Evolutionary conservation across 2,888 invertebrate species (phyloP).

Genomic region (Polia nebulosa): DNA sequence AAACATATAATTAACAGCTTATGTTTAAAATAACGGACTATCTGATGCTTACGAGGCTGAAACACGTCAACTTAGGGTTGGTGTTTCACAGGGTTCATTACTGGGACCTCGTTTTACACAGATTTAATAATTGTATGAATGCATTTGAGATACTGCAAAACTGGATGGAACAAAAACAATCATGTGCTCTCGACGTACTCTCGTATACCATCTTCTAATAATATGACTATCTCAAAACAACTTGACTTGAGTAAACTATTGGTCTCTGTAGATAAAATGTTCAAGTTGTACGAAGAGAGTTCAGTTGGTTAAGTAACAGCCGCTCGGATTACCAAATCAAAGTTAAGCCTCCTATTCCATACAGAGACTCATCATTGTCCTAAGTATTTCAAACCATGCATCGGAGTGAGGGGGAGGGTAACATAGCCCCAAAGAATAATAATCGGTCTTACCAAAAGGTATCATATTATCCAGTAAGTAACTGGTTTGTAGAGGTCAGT

Average conservation of each 20-base stretch:
- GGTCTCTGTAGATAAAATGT: no score
- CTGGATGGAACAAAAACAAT: background rate
- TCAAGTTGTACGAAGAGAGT: background rate
- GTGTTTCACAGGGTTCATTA: background rate
- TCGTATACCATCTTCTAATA: background rate
- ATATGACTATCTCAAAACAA: background rate
- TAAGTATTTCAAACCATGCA: no score
- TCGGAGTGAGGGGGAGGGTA: no score
- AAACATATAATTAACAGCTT: background rate
- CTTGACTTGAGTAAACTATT: background rate
- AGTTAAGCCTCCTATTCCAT: background rate
- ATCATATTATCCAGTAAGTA: no score
- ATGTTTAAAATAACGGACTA: background rate
- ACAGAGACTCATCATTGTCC: no score
- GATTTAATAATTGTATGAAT: background rate
- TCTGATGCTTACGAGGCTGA: background rate
- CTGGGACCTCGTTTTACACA: background rate
- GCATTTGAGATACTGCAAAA: background rate
- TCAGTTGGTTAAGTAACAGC: background rate
- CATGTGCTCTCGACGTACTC: background rate
- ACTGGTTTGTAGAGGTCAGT: no score
- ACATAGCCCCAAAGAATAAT: no score
- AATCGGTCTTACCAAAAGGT: background rate
- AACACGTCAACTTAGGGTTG: background rate
- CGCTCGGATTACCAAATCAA: no score